Evolutionary conservation across 1,140 invertebrate species (phyloP), one percentile per base, ranked within the genome.

Genomic region (Calycopis cecrops): DNA sequence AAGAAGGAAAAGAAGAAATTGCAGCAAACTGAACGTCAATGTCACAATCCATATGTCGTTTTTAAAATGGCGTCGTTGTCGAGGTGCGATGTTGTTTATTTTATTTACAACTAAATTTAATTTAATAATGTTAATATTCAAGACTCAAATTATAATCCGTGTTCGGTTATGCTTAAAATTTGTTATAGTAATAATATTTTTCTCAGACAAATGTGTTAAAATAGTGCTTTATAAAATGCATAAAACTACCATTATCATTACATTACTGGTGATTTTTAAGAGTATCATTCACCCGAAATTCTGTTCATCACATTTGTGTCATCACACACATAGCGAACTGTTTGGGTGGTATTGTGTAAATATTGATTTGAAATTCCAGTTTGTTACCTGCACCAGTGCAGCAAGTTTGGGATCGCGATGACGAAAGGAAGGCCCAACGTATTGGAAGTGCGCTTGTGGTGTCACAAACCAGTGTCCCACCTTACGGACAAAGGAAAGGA

Each of bases 401-500:
- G 85, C 90, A 93, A 16, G 90, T 95, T 35, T 96, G 94, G 93
- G 96, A 98, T 75, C 88, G 94, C 66, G 96, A 97, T 74, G 95
- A 97, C 87, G 95, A 97, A 76, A 90, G 91, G 59, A 91, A 92
- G 63, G 88, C 91, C 35, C 90, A 91, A 60, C 88, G 90, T 42
- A 91, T 91, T 10, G 91, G 91, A 14, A 93, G 91, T 48, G 91
- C 92, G 2, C 76, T 97, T 44, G 94, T 97, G n/a, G 92, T 94
- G 55, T 94, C 95, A 37, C 92, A 93, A 69, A 92, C 92, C 37
- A 93, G 94, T 67, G 95, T 96, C n/a, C 98, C 98, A 7, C 97
- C 97, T 1, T 99, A 99, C 91, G 97, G 98, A 0, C 94, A 97
- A 67, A 91, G 98, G 63, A 94, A 95, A 88, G 97, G 97, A 74